Percentiles rank a stretch among this genome's conserved stretches.
phyloP scores from a whole-genome alignment of 2,888 invertebrate genomes.

The Leptura quadrifasciata region DNA sequence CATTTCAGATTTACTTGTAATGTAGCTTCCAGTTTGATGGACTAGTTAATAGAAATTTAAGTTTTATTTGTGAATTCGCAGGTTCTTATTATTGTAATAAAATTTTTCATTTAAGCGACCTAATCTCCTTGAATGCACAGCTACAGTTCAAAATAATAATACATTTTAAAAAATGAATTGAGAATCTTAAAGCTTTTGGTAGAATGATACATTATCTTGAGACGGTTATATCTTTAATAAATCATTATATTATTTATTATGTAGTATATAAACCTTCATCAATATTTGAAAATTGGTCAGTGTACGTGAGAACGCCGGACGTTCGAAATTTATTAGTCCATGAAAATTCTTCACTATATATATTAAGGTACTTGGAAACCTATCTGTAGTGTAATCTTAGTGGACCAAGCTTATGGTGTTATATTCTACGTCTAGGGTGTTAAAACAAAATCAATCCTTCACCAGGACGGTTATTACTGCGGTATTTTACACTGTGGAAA shows the following conservation, averaged over 20 bases:
- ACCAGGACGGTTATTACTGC: constrained; percentile 54
- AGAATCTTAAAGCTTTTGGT: not conserved
- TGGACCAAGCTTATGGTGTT: constrained; percentile 43
- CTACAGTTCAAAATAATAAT: not conserved
- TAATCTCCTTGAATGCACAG: not conserved
- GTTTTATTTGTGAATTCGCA: not conserved
- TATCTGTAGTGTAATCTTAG: constrained; percentile 17
- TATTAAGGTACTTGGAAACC: constrained; percentile 16
- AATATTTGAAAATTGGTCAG: constrained; percentile 31
- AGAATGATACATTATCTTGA: constrained; percentile 1
- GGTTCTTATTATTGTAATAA: not conserved
- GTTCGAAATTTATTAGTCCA: constrained; percentile 17
- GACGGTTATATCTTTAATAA: constrained; percentile 11
- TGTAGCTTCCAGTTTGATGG: no score
- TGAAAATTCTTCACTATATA: constrained; percentile 21
- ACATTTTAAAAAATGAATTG: not conserved
- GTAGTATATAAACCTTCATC: not conserved
- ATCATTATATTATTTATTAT: constrained; percentile 15
- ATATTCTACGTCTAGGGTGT: constrained; percentile 50
- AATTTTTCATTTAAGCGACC: not conserved
- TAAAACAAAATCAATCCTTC: constrained; percentile 57
- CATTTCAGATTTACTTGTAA: no score
- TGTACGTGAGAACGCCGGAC: constrained; percentile 8
- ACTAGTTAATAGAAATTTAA: no score
- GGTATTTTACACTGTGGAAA: constrained; percentile 52